Percentiles rank a stretch among this genome's conserved stretches.
Evolutionary conservation across 2,113 vertebrate species (phyloP).

Genomic region (Platycercus adscitus): DNA sequence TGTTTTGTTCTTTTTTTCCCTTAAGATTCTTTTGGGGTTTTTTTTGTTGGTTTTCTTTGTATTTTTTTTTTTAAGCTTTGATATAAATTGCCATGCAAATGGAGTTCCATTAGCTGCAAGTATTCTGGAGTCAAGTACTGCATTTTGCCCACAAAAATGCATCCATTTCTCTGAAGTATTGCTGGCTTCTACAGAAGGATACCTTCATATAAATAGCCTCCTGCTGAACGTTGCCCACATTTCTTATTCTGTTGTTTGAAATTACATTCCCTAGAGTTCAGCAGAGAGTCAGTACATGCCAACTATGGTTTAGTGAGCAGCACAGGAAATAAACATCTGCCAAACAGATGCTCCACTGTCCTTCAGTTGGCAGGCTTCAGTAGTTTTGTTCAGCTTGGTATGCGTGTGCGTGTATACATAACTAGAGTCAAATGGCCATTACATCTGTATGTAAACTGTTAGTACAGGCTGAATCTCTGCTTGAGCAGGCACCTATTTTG

Average conservation of each 20-base stretch:
- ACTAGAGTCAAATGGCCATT: neutral
- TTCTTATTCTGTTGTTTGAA: neutral
- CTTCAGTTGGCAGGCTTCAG: neutral
- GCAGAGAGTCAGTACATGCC: neutral
- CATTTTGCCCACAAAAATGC: neutral
- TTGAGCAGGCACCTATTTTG: neutral
- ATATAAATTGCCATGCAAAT: neutral
- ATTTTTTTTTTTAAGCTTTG: neutral
- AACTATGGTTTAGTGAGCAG: neutral
- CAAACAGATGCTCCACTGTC: neutral
- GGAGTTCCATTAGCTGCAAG: neutral
- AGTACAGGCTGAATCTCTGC: neutral
- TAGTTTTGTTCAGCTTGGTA: neutral
- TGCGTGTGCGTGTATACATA: neutral
- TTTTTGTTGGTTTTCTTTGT: neutral
- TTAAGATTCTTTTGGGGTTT: neutral
- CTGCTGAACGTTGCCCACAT: neutral
- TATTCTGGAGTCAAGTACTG: neutral
- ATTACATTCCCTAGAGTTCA: neutral
- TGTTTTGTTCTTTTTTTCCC: neutral
- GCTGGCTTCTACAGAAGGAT: neutral
- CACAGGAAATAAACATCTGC: conserved; percentile 39
- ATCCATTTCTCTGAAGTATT: neutral
- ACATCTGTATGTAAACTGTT: neutral
- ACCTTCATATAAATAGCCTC: neutral